Conservation (phyloP, 2,797 vertebrate species). For the Melanotaenia pygmaea region DNA sequence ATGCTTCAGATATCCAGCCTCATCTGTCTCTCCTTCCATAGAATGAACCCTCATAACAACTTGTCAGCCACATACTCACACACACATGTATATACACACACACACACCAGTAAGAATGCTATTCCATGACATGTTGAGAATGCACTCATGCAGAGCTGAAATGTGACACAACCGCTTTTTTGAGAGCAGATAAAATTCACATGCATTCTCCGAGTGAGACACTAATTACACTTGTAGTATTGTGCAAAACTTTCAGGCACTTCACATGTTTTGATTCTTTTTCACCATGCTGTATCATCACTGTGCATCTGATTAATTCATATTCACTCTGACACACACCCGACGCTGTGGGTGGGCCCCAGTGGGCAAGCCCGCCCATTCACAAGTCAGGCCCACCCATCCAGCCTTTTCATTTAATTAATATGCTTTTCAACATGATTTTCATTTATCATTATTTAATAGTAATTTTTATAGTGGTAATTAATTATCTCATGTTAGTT, state of each 20-base stretch:
- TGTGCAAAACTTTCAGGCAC: not conserved
- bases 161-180: slow-evolving; percentile 32
- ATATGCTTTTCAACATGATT: too few relatives aligned
- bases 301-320: not conserved
- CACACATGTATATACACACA: slow-evolving; percentile 1
- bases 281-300: not conserved
- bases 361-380: too few relatives aligned
- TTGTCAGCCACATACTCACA: slow-evolving; percentile 17
- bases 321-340: not conserved
- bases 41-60: slow-evolving; percentile 34
- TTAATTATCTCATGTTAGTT: too few relatives aligned
- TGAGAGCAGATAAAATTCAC: slow-evolving; percentile 11
- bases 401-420: too few relatives aligned
- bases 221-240: not conserved
- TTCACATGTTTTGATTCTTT: not conserved
- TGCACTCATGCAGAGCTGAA: slow-evolving; percentile 34
- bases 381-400: too few relatives aligned
- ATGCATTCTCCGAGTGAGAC: not conserved
- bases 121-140: slow-evolving; percentile 15
- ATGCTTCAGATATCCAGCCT: slow-evolving; percentile 53
- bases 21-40: slow-evolving; percentile 35
- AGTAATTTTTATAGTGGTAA: too few relatives aligned
- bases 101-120: slow-evolving; percentile 3
- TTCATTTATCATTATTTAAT: too few relatives aligned
- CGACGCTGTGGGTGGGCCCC: too few relatives aligned